Percentiles rank a stretch among this genome's conserved stretches.
Evolutionary conservation across 2,888 invertebrate genomes (phyloP).

Genomic region (Eupithecia dodoneata): DNA sequence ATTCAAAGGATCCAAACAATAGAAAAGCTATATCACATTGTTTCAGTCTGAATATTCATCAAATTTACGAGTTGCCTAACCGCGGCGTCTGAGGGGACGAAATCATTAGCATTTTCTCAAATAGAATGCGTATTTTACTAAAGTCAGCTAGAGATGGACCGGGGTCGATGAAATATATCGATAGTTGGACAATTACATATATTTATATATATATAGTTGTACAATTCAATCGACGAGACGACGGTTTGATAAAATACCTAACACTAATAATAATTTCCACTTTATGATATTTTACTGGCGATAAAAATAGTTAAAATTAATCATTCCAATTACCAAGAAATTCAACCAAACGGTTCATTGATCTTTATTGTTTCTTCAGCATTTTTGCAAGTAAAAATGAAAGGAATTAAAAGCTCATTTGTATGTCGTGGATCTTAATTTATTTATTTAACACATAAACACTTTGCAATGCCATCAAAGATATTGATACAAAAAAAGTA

Average conservation of each 20-base stretch:
- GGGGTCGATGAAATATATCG: constrained; percentile 28
- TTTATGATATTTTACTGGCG: neutral
- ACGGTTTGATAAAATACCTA: too few species aligned
- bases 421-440: neutral
- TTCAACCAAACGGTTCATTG: neutral
- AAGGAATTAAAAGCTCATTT: neutral
- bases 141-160: constrained; percentile 55
- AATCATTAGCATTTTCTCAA: constrained; percentile 81
- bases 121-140: constrained; percentile 63
- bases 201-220: neutral
- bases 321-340: neutral
- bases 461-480: too few species aligned
- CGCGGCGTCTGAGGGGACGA: constrained; percentile 63
- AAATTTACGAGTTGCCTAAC: constrained; percentile 65
- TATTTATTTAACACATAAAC: too few species aligned
- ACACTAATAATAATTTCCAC: too few species aligned
- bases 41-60: constrained; percentile 63
- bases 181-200: neutral
- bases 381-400: neutral
- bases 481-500: too few species aligned
- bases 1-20: constrained; percentile 41
- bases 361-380: neutral
- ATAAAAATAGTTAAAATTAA: neutral
- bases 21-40: constrained; percentile 41
- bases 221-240: neutral